These are phyloP conservation scores for Copsychus sechellarum DNA, from an alignment of 2,113 vertebrate species.

Conservation along the genomic window DNA sequence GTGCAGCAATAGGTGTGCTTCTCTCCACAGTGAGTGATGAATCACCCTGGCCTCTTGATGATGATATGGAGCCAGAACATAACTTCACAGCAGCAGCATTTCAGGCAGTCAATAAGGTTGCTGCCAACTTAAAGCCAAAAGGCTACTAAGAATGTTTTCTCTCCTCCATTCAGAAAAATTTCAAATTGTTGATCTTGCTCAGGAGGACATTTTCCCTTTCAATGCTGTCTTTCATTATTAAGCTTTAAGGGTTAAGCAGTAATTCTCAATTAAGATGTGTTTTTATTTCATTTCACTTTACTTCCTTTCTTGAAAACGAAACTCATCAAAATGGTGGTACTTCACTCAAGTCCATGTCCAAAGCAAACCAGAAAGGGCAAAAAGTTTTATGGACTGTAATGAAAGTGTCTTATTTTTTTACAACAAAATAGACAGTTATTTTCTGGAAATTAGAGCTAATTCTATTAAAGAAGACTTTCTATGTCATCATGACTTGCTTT, in stretches of 20 bases:
- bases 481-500: not conserved
- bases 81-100: not conserved
- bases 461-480: not conserved
- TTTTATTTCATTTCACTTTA: not conserved
- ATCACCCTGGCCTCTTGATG: not conserved
- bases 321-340: not conserved
- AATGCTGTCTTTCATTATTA: not conserved
- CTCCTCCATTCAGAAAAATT: not conserved
- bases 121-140: fast-evolving
- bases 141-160: not conserved
- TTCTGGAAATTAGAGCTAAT: not conserved
- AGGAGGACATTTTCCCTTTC: not conserved
- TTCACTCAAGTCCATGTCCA: not conserved
- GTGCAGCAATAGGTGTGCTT: not conserved
- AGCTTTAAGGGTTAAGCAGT: not conserved
- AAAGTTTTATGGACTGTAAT: not conserved
- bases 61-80: not conserved
- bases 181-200: not conserved
- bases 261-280: not conserved
- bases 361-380: not conserved
- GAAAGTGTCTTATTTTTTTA: not conserved
- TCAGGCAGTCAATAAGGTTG: not conserved
- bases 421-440: not conserved
- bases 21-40: not conserved
- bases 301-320: not conserved